Conservation (phyloP, 2,888 invertebrate genomes). For the Papilio gigon region DNA sequence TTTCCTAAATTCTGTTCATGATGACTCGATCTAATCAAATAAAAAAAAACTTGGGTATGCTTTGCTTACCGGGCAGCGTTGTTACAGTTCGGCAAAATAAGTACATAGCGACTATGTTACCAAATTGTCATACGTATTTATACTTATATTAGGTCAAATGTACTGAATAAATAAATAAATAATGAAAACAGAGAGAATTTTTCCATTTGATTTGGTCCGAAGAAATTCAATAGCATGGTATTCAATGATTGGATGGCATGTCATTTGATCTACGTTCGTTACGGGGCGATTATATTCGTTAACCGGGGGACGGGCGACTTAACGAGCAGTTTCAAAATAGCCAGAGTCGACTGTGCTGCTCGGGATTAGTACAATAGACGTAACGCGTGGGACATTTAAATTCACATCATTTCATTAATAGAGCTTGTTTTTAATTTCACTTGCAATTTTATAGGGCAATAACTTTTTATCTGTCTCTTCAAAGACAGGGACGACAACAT, state of each 20-base stretch:
- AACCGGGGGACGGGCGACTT: slow-evolving; percentile 9
- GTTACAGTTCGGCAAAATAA: too few relatives aligned
- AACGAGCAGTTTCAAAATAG: slow-evolving; percentile 35
- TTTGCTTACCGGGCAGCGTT: too few relatives aligned
- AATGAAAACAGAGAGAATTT: neutral
- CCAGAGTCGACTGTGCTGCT: neutral
- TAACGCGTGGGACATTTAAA: neutral
- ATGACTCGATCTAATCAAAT: too few relatives aligned
- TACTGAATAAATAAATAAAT: too few relatives aligned
- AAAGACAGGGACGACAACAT: too few relatives aligned
- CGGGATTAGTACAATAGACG: slow-evolving; percentile 11
- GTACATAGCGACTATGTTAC: too few relatives aligned
- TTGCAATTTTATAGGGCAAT: too few relatives aligned
- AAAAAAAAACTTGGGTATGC: too few relatives aligned
- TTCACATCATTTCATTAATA: neutral
- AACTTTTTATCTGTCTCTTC: too few relatives aligned
- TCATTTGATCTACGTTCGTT: slow-evolving; percentile 32
- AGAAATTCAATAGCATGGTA: slow-evolving; percentile 9
- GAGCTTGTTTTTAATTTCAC: neutral
- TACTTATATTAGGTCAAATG: too few relatives aligned
- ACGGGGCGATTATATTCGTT: slow-evolving; percentile 40
- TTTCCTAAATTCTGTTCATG: too few relatives aligned
- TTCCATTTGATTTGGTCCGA: neutral
- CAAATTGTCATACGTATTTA: too few relatives aligned
- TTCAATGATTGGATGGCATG: neutral